Percentiles rank a stretch among this genome's conserved stretches.
phyloP scores from a whole-genome alignment of 2,113 vertebrate species.

The Plotosus lineatus region DNA sequence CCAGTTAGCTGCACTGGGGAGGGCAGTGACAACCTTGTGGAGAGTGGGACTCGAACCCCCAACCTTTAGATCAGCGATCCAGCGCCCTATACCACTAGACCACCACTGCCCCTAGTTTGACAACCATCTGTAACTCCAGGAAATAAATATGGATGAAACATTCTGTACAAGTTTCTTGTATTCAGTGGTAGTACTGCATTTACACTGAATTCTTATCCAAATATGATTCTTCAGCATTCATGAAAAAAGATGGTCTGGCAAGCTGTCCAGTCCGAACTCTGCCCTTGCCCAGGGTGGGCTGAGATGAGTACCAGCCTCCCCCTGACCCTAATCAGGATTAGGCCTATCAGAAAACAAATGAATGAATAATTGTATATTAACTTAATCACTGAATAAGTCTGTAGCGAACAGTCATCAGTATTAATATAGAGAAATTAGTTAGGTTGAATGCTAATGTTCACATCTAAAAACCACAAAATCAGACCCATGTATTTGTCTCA shows the following conservation, averaged over 20 bases:
- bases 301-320: too few species aligned
- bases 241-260: slow-evolving; percentile 58
- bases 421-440: slow-evolving; percentile 5
- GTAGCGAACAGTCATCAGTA: background rate
- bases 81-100: too few species aligned
- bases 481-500: slow-evolving; percentile 5
- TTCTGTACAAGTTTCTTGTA: slow-evolving; percentile 65
- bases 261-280: too few species aligned
- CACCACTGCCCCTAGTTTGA: slow-evolving; percentile 63
- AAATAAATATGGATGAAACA: slow-evolving; percentile 45
- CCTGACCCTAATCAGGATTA: too few species aligned
- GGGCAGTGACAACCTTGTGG: too few species aligned
- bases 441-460: background rate
- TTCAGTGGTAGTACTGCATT: slow-evolving; percentile 67
- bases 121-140: slow-evolving; percentile 58
- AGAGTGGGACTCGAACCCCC: too few species aligned
- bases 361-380: background rate
- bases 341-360: too few species aligned
- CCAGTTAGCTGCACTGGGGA: too few species aligned
- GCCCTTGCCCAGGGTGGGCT: too few species aligned
- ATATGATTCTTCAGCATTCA: slow-evolving; percentile 66
- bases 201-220: slow-evolving; percentile 59
- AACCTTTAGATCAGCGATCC: too few species aligned
- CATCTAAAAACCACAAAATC: background rate
- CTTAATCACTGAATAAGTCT: background rate